phyloP scores from a whole-genome alignment of 2,113 vertebrate species.

The Poecile atricapillus region DNA sequence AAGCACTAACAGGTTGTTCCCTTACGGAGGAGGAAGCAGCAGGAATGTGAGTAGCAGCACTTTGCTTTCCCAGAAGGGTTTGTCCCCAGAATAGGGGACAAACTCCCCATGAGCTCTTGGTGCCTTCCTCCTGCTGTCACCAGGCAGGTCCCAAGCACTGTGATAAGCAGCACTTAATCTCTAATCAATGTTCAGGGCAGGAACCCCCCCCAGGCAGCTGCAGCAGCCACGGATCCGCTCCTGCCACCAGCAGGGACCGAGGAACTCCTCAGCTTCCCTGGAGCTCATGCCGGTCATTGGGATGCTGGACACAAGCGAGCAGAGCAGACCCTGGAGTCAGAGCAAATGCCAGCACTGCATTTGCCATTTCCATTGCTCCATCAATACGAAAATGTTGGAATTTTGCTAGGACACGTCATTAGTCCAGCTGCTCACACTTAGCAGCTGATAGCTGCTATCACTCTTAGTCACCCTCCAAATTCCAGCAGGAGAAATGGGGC shows the following conservation, averaged over 20 bases:
- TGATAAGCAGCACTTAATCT: background rate
- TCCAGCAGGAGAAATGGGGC: background rate
- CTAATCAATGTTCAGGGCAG: background rate
- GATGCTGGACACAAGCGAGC: background rate
- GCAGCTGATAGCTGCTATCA: conserved; percentile 6
- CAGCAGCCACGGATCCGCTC: background rate
- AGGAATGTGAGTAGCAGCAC: background rate
- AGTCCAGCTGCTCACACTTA: background rate
- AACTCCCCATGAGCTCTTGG: background rate
- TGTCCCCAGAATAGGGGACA: background rate
- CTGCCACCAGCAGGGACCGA: background rate
- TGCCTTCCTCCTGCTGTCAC: background rate
- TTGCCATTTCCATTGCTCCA: background rate
- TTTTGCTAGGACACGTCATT: background rate
- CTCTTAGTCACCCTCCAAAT: background rate
- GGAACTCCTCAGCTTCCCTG: background rate
- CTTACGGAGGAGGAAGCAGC: rapidly evolving
- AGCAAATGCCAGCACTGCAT: background rate
- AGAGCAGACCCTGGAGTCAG: background rate
- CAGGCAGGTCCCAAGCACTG: background rate
- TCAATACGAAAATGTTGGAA: background rate
- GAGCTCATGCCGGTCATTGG: background rate
- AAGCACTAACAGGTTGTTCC: background rate
- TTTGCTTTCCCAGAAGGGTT: background rate
- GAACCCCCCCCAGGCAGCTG: background rate